Evolutionary conservation across 2,888 invertebrate species (phyloP).

Genomic region (Acanthopleura granulata): DNA sequence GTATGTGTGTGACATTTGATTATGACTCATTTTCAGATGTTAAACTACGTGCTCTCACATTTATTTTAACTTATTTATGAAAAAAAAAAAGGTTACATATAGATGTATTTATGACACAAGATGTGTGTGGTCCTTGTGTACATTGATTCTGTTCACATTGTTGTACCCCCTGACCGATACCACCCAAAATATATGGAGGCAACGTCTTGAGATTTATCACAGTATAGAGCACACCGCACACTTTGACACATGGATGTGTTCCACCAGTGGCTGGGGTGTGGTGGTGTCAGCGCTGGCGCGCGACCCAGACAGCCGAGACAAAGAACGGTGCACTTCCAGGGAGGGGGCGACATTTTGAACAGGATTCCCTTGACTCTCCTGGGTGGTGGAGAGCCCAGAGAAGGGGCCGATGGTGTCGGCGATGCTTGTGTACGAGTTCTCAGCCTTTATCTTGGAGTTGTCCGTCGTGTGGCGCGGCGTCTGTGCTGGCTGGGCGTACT

Average conservation of each 20-base stretch:
- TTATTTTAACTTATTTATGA: too few species aligned
- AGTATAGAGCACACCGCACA: constrained; percentile 60
- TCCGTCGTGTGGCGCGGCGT: constrained; percentile 36
- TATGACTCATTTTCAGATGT: too few species aligned
- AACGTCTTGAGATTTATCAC: constrained; percentile 31
- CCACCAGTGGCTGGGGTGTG: constrained; percentile 30
- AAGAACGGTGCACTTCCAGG: not conserved
- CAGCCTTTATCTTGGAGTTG: not conserved
- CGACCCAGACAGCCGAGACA: not conserved
- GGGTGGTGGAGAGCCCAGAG: constrained; percentile 22
- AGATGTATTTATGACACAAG: too few species aligned
- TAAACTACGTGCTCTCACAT: too few species aligned
- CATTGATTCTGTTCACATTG: too few species aligned
- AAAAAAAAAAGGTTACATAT: too few species aligned
- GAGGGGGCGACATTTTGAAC: constrained; percentile 15
- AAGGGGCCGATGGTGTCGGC: constrained; percentile 5
- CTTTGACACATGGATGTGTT: constrained; percentile 54
- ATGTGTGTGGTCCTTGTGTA: too few species aligned
- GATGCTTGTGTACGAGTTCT: not conserved
- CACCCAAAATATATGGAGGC: not conserved
- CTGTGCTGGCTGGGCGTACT: constrained; percentile 53
- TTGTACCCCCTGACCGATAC: not conserved
- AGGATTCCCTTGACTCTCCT: constrained; percentile 32
- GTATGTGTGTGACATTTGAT: too few species aligned
- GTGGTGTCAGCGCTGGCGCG: constrained; percentile 9